A percentile compares a stretch with the other conserved stretches of the same genome.
Evolutionary conservation across 2,888 invertebrate species (phyloP).

Genomic region (Ophion obscuratus): DNA sequence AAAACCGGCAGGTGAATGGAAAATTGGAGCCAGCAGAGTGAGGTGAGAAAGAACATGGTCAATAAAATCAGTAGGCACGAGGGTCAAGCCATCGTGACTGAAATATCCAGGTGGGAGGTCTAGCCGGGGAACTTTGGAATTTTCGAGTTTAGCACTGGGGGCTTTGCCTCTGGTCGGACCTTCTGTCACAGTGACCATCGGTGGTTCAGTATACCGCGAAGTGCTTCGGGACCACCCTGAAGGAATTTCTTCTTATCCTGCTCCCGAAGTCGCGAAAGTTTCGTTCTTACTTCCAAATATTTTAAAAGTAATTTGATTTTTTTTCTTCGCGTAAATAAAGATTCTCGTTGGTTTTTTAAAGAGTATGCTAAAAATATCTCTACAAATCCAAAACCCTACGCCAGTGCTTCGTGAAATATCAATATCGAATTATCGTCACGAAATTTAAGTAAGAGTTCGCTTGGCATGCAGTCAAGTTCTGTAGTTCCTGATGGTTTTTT

Average conservation of each 20-base stretch:
- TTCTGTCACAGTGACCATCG: slow-evolving; percentile 50
- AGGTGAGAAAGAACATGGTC: background rate
- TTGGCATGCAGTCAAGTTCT: no score
- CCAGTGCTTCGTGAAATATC: no score
- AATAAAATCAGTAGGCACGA: background rate
- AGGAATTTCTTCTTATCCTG: slow-evolving; percentile 12
- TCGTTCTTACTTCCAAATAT: background rate
- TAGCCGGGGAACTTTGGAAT: slow-evolving; percentile 3
- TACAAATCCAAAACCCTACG: no score
- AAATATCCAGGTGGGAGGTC: background rate
- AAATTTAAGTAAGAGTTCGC: no score
- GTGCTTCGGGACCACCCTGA: slow-evolving; percentile 15
- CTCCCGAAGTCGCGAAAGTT: background rate
- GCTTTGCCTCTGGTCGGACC: slow-evolving; percentile 23
- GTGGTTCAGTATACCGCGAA: slow-evolving; percentile 11
- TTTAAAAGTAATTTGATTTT: background rate
- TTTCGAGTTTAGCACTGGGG: slow-evolving; percentile 1
- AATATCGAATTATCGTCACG: no score
- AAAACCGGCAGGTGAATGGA: background rate
- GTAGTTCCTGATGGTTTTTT: no score
- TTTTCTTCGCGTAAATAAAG: background rate
- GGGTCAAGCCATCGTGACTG: background rate
- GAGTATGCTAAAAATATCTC: no score
- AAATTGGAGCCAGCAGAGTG: background rate
- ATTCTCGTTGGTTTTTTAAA: background rate